Conservation (phyloP, 2,888 invertebrate genomes). For the Hydroisotoma schaefferi region DNA sequence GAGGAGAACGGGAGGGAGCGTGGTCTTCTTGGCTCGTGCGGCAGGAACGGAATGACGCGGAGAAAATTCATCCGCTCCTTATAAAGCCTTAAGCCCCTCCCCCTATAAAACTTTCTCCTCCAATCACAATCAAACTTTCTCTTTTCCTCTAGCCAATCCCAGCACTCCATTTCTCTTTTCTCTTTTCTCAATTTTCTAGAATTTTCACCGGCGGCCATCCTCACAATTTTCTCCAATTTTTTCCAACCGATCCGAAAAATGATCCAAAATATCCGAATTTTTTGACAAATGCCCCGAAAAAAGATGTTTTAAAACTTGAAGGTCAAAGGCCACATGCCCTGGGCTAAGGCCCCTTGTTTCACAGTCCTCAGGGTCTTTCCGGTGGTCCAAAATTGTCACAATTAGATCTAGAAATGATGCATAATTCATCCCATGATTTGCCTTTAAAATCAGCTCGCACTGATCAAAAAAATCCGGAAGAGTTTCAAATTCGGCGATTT, state of each 20-base stretch:
- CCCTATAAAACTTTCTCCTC: neutral
- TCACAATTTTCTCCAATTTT: neutral
- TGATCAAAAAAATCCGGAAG: conserved; percentile 71
- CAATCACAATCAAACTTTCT: neutral
- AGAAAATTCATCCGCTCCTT: neutral
- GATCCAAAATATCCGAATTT: conserved; percentile 19
- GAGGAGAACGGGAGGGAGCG: conserved; percentile 6
- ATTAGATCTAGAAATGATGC: conserved; percentile 65
- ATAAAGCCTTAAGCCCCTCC: neutral
- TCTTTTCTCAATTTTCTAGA: too few species aligned
- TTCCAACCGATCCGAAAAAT: neutral
- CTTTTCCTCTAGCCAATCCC: too few species aligned
- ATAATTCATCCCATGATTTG: conserved; percentile 74
- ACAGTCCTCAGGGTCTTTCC: conserved; percentile 1
- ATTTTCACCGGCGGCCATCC: conserved; percentile 2
- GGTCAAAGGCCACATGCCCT: conserved; percentile 31
- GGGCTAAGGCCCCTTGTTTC: neutral
- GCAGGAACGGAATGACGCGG: neutral
- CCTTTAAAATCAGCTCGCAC: conserved; percentile 72
- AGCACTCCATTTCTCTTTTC: too few species aligned
- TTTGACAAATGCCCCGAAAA: conserved; percentile 24
- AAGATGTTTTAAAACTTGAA: conserved; percentile 29
- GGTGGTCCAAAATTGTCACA: conserved; percentile 60
- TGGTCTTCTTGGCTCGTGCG: neutral
- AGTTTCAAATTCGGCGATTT: conserved; percentile 73